Conservation (phyloP, 2,797 vertebrate genomes). For the Okamejei kenojei region DNA sequence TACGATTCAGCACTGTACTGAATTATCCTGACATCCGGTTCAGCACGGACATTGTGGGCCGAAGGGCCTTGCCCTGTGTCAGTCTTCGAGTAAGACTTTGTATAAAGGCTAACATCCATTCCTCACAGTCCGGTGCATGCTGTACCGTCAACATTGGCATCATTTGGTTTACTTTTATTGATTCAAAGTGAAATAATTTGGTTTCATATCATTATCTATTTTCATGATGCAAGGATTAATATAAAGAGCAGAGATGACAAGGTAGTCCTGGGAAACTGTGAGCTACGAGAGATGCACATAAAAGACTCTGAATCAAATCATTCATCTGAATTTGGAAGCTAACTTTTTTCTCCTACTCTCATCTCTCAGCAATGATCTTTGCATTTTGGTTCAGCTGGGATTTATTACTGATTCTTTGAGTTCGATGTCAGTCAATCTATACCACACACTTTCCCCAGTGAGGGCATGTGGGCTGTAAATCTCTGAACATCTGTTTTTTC, state of each 20-base stretch:
- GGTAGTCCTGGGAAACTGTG: background rate
- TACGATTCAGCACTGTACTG: too few species aligned
- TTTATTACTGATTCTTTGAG: constrained; percentile 31
- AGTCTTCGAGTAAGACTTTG: background rate
- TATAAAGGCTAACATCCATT: background rate
- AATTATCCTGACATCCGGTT: background rate
- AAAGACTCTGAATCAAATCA: background rate
- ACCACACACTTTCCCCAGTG: constrained; percentile 31
- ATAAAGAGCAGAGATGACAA: background rate
- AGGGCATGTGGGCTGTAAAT: constrained; percentile 31
- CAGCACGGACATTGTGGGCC: too few species aligned
- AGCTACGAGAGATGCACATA: background rate
- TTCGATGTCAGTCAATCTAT: constrained; percentile 33
- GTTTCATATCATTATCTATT: background rate
- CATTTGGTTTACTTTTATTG: background rate
- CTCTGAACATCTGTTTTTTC: constrained; percentile 35
- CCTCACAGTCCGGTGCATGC: background rate
- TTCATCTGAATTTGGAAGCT: background rate
- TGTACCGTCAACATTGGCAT: background rate
- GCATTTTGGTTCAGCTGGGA: constrained; percentile 27
- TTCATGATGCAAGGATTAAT: background rate
- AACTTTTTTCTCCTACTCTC: background rate
- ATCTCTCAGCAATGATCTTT: background rate
- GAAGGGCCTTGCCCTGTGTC: background rate
- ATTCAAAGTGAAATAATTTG: background rate